Conservation (phyloP, 64 coral and sea anemone species). For the Hydrozoanthus tunicans region DNA sequence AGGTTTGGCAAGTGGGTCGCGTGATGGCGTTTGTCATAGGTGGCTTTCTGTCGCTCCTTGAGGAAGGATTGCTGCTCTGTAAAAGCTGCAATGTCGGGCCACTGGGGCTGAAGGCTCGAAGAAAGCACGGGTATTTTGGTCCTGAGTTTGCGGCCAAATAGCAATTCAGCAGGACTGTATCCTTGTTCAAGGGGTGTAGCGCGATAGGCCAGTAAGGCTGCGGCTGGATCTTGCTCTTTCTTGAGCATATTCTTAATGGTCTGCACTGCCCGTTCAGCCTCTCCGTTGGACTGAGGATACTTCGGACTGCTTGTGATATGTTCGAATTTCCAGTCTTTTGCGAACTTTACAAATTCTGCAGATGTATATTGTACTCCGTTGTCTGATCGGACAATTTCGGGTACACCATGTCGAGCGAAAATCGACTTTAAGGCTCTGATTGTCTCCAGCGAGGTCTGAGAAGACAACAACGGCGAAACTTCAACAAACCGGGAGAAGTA, state of each 20-base stretch:
- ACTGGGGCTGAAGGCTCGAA: not conserved
- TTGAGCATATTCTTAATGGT: slow-evolving; percentile 40
- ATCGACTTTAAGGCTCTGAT: slow-evolving; percentile 30
- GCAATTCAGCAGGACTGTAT: slow-evolving; percentile 6
- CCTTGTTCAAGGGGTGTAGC: not conserved
- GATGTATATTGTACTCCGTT: slow-evolving; percentile 25
- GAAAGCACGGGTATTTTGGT: not conserved
- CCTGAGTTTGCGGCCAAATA: slow-evolving; percentile 1
- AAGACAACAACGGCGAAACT: no score
- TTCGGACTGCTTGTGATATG: slow-evolving; percentile 27
- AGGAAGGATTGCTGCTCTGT: not conserved
- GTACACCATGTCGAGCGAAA: slow-evolving; percentile 11
- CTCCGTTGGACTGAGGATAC: slow-evolving; percentile 41
- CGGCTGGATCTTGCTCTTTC: slow-evolving; percentile 47
- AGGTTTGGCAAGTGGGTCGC: not conserved
- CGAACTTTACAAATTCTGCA: slow-evolving; percentile 24
- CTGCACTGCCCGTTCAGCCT: slow-evolving; percentile 24
- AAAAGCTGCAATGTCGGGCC: not conserved
- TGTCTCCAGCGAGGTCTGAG: not conserved
- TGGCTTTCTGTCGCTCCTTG: not conserved
- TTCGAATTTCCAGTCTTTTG: slow-evolving; percentile 31
- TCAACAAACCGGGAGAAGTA: no score
- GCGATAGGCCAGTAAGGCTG: not conserved
- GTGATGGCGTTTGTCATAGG: not conserved
- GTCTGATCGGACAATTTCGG: slow-evolving; percentile 21